Evolutionary conservation across 2,888 invertebrate genomes (phyloP).

Genomic region (Drosophila anomalata): DNA sequence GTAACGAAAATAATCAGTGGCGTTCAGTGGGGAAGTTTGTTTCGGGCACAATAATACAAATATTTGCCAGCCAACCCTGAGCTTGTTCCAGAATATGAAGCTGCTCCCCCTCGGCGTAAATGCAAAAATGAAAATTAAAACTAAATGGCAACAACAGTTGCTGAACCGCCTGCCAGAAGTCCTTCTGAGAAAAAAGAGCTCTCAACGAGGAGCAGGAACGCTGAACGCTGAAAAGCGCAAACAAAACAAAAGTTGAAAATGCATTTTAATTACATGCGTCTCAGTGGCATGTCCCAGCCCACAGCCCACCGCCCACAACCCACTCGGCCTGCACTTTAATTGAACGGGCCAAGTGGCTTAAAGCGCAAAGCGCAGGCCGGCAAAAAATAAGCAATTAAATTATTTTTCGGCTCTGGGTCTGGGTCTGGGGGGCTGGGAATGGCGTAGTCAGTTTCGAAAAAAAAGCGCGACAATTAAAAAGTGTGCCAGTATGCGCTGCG

Average conservation of each 20-base stretch:
- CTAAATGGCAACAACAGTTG: conserved; percentile 70
- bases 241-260: conserved; percentile 63
- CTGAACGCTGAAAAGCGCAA: conserved; percentile 1
- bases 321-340: conserved; percentile 43
- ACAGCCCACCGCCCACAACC: neutral
- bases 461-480: conserved; percentile 33
- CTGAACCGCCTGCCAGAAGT: conserved; percentile 28
- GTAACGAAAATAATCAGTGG: neutral
- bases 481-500: conserved; percentile 34
- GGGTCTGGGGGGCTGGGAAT: conserved; percentile 11
- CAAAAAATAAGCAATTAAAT: conserved; percentile 56
- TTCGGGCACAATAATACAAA: neutral
- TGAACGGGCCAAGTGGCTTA: conserved; percentile 55
- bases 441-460: conserved; percentile 8
- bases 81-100: conserved; percentile 16
- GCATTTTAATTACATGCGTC: conserved; percentile 73
- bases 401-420: conserved; percentile 18
- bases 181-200: conserved; percentile 17
- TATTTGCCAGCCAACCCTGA: neutral
- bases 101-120: conserved; percentile 51
- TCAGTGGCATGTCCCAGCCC: conserved; percentile 47
- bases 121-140: conserved; percentile 43
- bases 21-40: neutral
- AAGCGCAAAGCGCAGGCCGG: conserved; percentile 31
- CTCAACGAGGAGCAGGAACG: conserved; percentile 24